phyloP scores from a whole-genome alignment of 2,113 vertebrate species.

The Phylloscopus trochilus region DNA sequence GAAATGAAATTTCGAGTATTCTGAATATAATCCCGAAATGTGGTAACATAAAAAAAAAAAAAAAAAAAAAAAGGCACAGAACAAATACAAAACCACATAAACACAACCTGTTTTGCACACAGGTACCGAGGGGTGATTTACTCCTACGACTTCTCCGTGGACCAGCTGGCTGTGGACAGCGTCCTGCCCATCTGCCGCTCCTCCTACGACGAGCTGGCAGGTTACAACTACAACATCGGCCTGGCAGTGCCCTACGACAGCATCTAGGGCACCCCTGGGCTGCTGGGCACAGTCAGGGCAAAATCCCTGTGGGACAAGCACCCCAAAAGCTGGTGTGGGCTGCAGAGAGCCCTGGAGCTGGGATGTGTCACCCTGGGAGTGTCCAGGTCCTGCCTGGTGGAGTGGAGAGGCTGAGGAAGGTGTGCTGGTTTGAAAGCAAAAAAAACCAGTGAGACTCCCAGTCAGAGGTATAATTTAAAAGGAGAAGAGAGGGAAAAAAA shows the following conservation, averaged over 20 bases:
- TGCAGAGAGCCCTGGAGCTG: not conserved
- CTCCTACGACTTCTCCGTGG: constrained; percentile 87
- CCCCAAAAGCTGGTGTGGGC: not conserved
- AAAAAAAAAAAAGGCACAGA: too few species aligned
- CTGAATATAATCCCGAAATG: too few species aligned
- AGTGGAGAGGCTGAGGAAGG: too few species aligned
- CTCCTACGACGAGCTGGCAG: constrained; percentile 66
- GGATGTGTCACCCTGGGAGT: too few species aligned
- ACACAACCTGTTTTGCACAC: not conserved
- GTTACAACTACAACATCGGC: constrained; percentile 90
- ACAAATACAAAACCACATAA: too few species aligned
- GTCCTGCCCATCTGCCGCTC: constrained; percentile 90
- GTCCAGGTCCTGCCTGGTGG: too few species aligned
- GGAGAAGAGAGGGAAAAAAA: too few species aligned
- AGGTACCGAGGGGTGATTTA: constrained; percentile 89
- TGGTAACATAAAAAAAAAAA: too few species aligned
- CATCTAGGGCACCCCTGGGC: not conserved
- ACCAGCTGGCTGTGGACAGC: constrained; percentile 75
- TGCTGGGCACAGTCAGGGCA: not conserved
- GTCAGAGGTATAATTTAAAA: too few species aligned
- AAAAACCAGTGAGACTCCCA: too few species aligned
- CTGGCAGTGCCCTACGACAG: constrained; percentile 82
- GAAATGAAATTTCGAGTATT: too few species aligned
- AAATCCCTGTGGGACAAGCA: fast-evolving
- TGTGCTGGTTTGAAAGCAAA: too few species aligned